phyloP scores from a whole-genome alignment of 2,888 invertebrate genomes.

The Busseola fusca region DNA sequence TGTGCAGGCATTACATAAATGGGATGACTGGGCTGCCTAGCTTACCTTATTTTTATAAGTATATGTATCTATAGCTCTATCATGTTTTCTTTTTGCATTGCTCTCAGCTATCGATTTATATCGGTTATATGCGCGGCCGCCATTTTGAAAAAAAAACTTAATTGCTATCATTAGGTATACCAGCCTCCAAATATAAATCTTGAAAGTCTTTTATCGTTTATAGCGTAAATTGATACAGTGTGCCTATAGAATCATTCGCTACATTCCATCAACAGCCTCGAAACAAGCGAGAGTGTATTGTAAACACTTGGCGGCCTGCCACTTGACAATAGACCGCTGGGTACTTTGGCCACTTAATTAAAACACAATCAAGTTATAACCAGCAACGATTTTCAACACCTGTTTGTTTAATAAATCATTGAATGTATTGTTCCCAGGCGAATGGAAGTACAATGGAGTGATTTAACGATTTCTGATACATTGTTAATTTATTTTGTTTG shows the following conservation, averaged over 20 bases:
- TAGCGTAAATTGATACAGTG: not conserved
- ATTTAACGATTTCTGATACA: conserved; percentile 10
- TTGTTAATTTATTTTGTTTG: conserved; percentile 6
- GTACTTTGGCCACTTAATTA: conserved; percentile 32
- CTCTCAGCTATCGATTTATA: not conserved
- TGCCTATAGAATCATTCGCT: not conserved
- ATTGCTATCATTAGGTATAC: not conserved
- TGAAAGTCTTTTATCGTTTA: not conserved
- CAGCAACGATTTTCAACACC: conserved; percentile 3
- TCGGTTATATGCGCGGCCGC: too few relatives aligned
- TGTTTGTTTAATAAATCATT: conserved; percentile 4
- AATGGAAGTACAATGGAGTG: conserved; percentile 13
- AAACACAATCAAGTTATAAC: conserved; percentile 22
- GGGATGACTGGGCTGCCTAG: not conserved
- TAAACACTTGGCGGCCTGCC: conserved; percentile 23
- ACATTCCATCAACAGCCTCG: conserved; percentile 13
- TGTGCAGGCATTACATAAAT: not conserved
- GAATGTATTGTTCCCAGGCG: conserved; percentile 18
- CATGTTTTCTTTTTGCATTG: too few relatives aligned
- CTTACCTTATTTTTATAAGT: too few relatives aligned
- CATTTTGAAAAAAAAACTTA: not conserved
- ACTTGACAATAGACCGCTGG: conserved; percentile 25
- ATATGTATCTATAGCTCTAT: too few relatives aligned
- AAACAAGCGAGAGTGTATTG: conserved; percentile 16
- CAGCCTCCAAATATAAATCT: not conserved